Percentiles rank a stretch among this genome's conserved stretches.
These are phyloP conservation scores for Cygnus atratus DNA, from an alignment of 2,113 vertebrate genomes.

Conservation along the genomic window DNA sequence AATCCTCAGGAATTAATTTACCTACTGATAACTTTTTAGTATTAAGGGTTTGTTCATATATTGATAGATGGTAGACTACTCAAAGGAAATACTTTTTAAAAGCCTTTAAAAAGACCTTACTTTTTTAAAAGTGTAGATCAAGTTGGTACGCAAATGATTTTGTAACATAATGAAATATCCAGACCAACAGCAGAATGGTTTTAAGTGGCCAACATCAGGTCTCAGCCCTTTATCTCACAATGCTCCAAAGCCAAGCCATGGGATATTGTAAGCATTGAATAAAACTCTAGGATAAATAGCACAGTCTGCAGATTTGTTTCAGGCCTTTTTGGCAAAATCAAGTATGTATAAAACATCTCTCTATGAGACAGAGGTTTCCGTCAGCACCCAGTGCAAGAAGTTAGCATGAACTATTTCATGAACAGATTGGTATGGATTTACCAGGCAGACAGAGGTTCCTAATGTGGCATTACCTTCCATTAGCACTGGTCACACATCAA, in stretches of 20 bases:
- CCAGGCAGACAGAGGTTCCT: background rate
- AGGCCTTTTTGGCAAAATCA: background rate
- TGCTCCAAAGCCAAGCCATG: background rate
- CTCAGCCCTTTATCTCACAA: background rate
- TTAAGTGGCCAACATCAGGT: background rate
- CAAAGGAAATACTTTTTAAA: background rate
- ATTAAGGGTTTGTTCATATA: background rate
- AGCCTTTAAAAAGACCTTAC: background rate
- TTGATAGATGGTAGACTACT: background rate
- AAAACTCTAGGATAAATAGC: background rate
- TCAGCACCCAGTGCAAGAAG: background rate
- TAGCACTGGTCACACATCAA: background rate
- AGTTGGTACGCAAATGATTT: background rate
- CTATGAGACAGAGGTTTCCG: background rate
- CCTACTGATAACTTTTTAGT: background rate
- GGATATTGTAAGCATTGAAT: background rate
- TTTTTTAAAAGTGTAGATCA: background rate
- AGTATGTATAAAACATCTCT: background rate
- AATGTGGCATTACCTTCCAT: fast-evolving
- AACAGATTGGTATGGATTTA: background rate
- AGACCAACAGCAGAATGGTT: background rate
- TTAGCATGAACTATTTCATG: background rate
- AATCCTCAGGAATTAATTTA: background rate
- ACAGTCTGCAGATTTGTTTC: background rate
- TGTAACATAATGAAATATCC: background rate